Evolutionary conservation across 2,113 vertebrate species (phyloP).

Genomic region (Ondatra zibethicus): DNA sequence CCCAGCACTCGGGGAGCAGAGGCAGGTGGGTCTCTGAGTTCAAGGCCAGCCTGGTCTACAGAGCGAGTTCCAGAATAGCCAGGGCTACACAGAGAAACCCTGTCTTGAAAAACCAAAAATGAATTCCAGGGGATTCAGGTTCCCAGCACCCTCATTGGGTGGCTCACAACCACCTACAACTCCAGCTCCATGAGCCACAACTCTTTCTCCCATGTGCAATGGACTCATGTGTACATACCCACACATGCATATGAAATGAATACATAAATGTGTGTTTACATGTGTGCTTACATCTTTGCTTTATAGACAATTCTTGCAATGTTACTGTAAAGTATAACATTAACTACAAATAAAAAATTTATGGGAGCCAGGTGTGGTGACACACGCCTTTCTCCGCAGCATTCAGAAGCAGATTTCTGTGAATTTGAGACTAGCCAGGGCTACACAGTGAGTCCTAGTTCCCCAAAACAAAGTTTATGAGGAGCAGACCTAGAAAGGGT

Average conservation of each 20-base stretch:
- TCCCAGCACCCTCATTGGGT: not conserved
- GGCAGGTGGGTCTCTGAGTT: too few species aligned
- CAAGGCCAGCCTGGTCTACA: too few species aligned
- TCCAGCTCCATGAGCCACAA: not conserved
- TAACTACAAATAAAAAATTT: slow-evolving; percentile 21
- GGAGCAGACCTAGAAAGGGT: not conserved
- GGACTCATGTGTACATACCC: not conserved
- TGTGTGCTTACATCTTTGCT: not conserved
- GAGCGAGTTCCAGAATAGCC: too few species aligned
- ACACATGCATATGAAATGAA: not conserved
- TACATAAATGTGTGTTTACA: not conserved
- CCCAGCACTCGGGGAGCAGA: too few species aligned
- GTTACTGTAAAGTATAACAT: slow-evolving; percentile 36
- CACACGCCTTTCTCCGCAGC: not conserved
- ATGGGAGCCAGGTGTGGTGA: not conserved
- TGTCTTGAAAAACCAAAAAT: not conserved
- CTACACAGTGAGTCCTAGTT: not conserved
- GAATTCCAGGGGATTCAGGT: not conserved
- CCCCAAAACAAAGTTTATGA: not conserved
- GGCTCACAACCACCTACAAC: not conserved
- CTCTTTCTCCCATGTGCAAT: not conserved
- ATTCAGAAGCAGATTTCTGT: not conserved
- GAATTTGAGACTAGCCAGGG: not conserved
- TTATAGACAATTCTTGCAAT: slow-evolving; percentile 8
- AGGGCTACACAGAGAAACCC: not conserved